Conservation (phyloP, 1,140 invertebrate genomes). For the Heliothis virescens region DNA sequence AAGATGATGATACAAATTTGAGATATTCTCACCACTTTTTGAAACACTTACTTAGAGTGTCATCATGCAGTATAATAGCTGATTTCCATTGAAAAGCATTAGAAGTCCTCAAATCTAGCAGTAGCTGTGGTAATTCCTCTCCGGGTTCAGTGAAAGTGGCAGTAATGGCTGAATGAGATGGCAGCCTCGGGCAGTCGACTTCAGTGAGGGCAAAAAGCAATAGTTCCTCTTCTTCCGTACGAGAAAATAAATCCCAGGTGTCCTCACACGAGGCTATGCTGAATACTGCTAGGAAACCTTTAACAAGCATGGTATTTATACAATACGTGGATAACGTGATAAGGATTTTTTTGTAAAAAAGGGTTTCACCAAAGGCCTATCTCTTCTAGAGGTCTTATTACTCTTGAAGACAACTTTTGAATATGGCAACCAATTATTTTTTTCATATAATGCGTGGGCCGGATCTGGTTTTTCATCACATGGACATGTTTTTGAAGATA, state of each 20-base stretch:
- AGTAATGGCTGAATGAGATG: conserved; percentile 88
- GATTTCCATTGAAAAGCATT: conserved; percentile 90
- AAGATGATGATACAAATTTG: too few species aligned
- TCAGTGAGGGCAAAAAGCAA: conserved; percentile 89
- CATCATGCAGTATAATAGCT: conserved; percentile 90
- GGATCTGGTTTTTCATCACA: too few species aligned
- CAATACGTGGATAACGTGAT: background rate
- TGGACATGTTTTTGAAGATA: background rate
- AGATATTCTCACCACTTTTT: background rate
- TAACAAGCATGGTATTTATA: background rate
- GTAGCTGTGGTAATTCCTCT: conserved; percentile 91
- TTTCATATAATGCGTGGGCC: too few species aligned
- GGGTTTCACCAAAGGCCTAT: too few species aligned
- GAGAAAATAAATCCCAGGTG: conserved; percentile 89
- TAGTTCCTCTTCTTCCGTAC: conserved; percentile 87
- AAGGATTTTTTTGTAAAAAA: background rate
- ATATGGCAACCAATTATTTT: too few species aligned
- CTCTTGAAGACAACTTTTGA: too few species aligned
- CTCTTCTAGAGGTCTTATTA: too few species aligned
- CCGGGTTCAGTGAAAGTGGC: conserved; percentile 89
- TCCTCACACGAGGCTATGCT: conserved; percentile 89
- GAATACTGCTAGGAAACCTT: conserved; percentile 90
- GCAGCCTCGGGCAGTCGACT: conserved; percentile 91
- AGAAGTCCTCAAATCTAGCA: conserved; percentile 89
- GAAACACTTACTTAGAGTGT: conserved; percentile 88